Conservation (phyloP, 2,888 invertebrate genomes). For the Eristalis pertinax region DNA sequence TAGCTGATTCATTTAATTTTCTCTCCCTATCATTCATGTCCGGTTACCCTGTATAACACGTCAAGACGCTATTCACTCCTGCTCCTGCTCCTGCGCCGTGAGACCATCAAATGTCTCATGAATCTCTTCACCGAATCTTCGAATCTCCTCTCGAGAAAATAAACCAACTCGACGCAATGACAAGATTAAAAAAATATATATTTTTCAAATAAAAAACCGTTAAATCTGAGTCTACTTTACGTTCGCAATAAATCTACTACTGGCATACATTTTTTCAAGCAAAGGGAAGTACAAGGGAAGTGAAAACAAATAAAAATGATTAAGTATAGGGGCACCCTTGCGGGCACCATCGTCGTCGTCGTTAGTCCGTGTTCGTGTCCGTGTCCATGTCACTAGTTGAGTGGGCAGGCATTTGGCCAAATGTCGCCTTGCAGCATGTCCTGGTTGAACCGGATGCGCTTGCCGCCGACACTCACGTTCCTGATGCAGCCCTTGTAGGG, state of each 20-base stretch:
- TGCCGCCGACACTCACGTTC: slow-evolving; percentile 86
- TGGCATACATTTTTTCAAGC: slow-evolving; percentile 31
- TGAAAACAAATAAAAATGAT: not conserved
- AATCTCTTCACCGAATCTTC: no score
- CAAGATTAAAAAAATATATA: slow-evolving; percentile 5
- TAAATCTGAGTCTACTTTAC: not conserved
- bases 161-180: not conserved
- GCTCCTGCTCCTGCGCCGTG: no score
- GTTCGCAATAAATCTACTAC: slow-evolving; percentile 30
- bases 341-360: not conserved
- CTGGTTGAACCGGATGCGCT: slow-evolving; percentile 82
- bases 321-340: not conserved
- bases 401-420: slow-evolving; percentile 90
- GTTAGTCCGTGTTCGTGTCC: not conserved
- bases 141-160: not conserved
- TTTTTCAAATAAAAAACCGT: slow-evolving; percentile 9
- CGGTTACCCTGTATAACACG: no score
- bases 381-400: slow-evolving; percentile 83
- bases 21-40: no score
- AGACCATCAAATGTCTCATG: no score
- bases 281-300: not conserved
- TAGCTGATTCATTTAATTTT: no score
- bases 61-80: no score
- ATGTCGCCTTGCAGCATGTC: slow-evolving; percentile 88
- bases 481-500: slow-evolving; percentile 91